Conservation (phyloP, 2,888 invertebrate genomes). For the Oscheius sp. region DNA sequence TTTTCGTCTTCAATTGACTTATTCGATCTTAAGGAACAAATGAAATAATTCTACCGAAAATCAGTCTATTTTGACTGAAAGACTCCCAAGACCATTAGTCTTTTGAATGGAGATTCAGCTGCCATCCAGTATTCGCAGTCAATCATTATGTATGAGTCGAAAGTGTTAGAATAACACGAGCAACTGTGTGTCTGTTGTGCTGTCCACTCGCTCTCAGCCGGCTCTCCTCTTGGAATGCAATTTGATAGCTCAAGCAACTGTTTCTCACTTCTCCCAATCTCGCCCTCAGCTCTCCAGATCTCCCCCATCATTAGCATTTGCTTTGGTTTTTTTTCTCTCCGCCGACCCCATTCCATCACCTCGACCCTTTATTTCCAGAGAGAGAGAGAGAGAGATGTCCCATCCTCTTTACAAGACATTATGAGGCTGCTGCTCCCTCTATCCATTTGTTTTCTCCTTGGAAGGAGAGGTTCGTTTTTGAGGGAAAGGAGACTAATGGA, state of each 20-base stretch:
- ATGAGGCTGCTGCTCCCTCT: constrained; percentile 14
- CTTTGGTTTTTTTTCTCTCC: background rate
- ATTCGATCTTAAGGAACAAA: background rate
- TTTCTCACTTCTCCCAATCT: background rate
- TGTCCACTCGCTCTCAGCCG: too few species aligned
- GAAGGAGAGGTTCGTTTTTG: background rate
- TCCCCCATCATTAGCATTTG: background rate
- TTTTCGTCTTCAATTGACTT: background rate
- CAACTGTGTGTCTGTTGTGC: too few species aligned
- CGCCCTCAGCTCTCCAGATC: background rate
- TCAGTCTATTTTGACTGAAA: too few species aligned
- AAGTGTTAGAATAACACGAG: too few species aligned
- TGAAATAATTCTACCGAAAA: too few species aligned
- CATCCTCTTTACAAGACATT: constrained; percentile 17
- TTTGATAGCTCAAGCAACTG: background rate
- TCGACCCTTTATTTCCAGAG: background rate
- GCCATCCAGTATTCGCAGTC: too few species aligned
- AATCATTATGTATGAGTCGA: too few species aligned
- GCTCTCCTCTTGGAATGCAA: background rate
- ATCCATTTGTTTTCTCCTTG: constrained; percentile 7
- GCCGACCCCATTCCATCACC: too few species aligned
- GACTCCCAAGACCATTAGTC: too few species aligned
- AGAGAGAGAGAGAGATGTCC: too few species aligned
- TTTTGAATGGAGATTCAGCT: too few species aligned
- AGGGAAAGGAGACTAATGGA: background rate